phyloP scores from a whole-genome alignment of 2,797 vertebrate genomes.

The Merluccius polli region DNA sequence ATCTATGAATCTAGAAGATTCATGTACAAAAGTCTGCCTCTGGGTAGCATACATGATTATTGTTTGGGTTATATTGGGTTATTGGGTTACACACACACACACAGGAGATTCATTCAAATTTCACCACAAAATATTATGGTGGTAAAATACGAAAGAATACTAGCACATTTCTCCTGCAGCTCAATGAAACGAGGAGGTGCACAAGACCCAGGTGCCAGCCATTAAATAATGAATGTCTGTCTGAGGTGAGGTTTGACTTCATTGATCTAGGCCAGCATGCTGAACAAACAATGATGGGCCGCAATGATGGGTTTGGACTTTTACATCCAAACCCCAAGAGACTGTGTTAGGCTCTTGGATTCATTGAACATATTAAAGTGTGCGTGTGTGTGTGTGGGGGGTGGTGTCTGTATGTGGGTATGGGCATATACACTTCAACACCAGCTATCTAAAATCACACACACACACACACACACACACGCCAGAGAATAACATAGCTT shows the following conservation, averaged over 20 bases:
- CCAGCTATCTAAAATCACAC: slow-evolving; percentile 18
- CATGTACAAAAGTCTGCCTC: too few species aligned
- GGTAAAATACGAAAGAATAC: not conserved
- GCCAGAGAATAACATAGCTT: slow-evolving; percentile 14
- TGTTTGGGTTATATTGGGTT: too few species aligned
- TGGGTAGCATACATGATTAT: too few species aligned
- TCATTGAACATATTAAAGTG: slow-evolving; percentile 59
- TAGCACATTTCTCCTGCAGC: not conserved
- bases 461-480: not conserved
- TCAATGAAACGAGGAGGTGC: slow-evolving; percentile 31
- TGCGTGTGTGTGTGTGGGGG: not conserved
- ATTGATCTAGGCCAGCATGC: slow-evolving; percentile 64
- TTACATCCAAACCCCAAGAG: slow-evolving; percentile 42
- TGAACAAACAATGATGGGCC: slow-evolving; percentile 58
- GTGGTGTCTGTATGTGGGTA: not conserved
- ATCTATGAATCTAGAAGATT: not conserved
- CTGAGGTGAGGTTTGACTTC: slow-evolving; percentile 72
- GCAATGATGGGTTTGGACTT: slow-evolving; percentile 43
- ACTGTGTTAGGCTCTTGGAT: slow-evolving; percentile 50
- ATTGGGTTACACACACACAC: not conserved
- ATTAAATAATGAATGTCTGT: slow-evolving; percentile 74
- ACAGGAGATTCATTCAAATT: not conserved
- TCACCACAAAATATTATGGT: slow-evolving; percentile 12
- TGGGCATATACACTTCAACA: not conserved
- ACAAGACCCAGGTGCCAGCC: slow-evolving; percentile 57